A percentile compares a stretch with the other conserved stretches of the same genome.
Evolutionary conservation across 2,113 vertebrate genomes (phyloP).

Genomic region (Neodon shergylaensis): DNA sequence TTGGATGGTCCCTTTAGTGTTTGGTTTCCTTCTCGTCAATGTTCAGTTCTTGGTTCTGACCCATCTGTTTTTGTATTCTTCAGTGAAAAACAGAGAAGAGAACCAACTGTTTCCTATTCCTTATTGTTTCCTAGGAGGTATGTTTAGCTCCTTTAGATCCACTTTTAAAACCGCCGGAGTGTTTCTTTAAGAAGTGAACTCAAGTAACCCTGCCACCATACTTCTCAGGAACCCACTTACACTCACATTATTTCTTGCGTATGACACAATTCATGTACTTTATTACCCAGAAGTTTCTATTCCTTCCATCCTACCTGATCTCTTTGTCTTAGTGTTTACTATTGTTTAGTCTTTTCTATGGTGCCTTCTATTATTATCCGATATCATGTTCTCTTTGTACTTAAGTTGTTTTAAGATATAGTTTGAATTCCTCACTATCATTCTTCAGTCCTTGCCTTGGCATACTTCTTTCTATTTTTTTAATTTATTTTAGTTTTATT

Average conservation of each 20-base stretch:
- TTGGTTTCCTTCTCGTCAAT: not conserved
- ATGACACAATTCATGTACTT: not conserved
- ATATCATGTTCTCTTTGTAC: not conserved
- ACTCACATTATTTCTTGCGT: not conserved
- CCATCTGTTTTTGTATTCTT: not conserved
- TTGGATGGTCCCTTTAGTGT: not conserved
- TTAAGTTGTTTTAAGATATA: not conserved
- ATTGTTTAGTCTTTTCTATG: not conserved
- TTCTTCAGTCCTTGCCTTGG: accelerated
- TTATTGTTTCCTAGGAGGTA: not conserved
- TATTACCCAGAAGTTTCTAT: not conserved
- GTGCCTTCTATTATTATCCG: not conserved
- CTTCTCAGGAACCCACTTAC: no score
- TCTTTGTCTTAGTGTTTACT: not conserved
- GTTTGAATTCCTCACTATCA: not conserved
- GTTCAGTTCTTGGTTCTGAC: not conserved
- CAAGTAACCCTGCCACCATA: not conserved
- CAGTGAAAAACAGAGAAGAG: not conserved
- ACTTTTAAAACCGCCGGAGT: not conserved
- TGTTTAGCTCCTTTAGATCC: not conserved
- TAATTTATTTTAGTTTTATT: not conserved
- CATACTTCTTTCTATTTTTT: not conserved
- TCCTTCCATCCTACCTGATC: not conserved
- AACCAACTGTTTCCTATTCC: not conserved
- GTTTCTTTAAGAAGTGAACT: not conserved